A percentile compares a stretch with the other conserved stretches of the same genome.
Evolutionary conservation across 1,140 invertebrate genomes (phyloP).

Genomic region (Drosophila tristis): DNA sequence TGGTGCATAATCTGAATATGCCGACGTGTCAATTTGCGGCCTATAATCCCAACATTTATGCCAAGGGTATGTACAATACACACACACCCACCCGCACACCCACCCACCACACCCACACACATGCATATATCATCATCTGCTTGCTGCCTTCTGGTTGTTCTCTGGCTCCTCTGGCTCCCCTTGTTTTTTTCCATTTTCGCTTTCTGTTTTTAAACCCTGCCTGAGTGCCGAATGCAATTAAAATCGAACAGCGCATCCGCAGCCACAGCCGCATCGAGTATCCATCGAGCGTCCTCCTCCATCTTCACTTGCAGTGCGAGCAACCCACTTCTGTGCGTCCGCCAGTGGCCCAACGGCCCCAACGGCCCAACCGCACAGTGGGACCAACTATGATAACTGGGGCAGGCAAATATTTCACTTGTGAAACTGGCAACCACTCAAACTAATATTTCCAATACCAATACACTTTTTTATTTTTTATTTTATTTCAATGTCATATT

Average conservation of each 20-base stretch:
- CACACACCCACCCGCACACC: not conserved
- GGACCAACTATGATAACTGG: too few species aligned
- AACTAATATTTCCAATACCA: too few species aligned
- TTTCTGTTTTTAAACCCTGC: not conserved
- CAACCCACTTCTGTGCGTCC: slow-evolving; percentile 26
- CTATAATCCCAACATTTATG: slow-evolving; percentile 80
- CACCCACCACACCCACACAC: not conserved
- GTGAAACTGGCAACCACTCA: too few species aligned
- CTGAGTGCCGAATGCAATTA: slow-evolving; percentile 62
- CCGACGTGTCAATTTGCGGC: slow-evolving; percentile 82
- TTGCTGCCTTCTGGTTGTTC: not conserved
- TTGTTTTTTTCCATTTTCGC: not conserved
- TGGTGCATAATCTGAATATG: slow-evolving; percentile 81
- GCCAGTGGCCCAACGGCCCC: too few species aligned
- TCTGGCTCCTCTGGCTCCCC: too few species aligned
- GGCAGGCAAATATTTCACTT: too few species aligned
- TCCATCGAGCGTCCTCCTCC: slow-evolving; percentile 10
- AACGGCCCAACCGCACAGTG: too few species aligned
- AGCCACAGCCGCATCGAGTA: not conserved
- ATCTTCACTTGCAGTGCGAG: slow-evolving; percentile 19
- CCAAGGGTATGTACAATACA: slow-evolving; percentile 71
- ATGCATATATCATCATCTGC: not conserved
- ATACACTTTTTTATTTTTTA: too few species aligned
- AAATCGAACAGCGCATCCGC: slow-evolving; percentile 58
- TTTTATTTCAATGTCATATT: too few species aligned